phyloP scores from a whole-genome alignment of 2,113 vertebrate species.

The Thunnus thynnus region DNA sequence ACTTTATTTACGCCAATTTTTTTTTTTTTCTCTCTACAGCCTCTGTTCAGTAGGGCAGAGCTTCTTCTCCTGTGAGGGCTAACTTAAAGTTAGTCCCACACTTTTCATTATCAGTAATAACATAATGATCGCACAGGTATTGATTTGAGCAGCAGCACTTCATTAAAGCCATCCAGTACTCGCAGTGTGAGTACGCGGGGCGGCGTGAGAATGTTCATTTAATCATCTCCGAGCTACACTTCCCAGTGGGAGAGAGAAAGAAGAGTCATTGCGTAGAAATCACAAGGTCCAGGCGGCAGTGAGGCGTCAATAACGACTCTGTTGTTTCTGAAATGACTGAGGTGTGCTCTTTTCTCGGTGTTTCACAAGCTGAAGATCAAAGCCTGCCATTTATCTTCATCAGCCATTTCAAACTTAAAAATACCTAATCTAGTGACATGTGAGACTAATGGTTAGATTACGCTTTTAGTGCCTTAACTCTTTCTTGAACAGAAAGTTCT shows the following conservation, averaged over 20 bases:
- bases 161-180: slow-evolving; percentile 63
- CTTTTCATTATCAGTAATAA: slow-evolving; percentile 71
- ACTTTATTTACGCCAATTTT: slow-evolving; percentile 47
- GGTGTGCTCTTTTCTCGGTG: slow-evolving; percentile 3
- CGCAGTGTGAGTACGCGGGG: slow-evolving; percentile 15
- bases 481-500: neutral
- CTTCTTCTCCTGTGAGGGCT: slow-evolving; percentile 33
- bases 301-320: slow-evolving; percentile 35
- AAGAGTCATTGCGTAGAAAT: slow-evolving; percentile 46
- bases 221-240: slow-evolving; percentile 51
- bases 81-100: slow-evolving; percentile 49
- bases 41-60: neutral
- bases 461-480: neutral
- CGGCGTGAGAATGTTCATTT: slow-evolving; percentile 48
- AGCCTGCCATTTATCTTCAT: slow-evolving; percentile 8
- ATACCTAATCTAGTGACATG: slow-evolving; percentile 7
- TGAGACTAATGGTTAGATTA: slow-evolving; percentile 1
- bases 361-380: slow-evolving; percentile 19
- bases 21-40: neutral
- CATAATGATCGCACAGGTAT: slow-evolving; percentile 57
- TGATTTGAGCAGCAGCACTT: slow-evolving; percentile 64
- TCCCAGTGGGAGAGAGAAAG: slow-evolving; percentile 49
- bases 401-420: slow-evolving; percentile 8
- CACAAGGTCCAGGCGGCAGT: slow-evolving; percentile 27
- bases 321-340: slow-evolving; percentile 53